Base-by-base conservation (phyloP, 2,797 vertebrate species). In the Strix occidentalis region DNA sequence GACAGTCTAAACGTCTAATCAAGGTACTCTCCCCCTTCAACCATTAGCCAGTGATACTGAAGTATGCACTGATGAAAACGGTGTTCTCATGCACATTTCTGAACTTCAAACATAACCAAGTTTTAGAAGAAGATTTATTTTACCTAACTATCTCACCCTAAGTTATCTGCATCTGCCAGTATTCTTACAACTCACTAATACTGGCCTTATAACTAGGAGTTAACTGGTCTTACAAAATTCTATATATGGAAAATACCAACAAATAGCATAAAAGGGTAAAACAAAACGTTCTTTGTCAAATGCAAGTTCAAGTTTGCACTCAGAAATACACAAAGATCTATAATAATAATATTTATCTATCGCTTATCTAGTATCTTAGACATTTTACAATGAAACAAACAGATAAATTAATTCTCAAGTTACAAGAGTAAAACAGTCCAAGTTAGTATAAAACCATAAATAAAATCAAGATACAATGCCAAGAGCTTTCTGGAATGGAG, bases 311-410 rank as follows among this genome's bases (percentile, higher is more conserved):
- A 97, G 94, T 94, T 97, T 97, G 95, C 91, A 94, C 97, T 93
- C 95, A 97, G 93, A 92, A 96, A 69, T 95, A 96, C 78, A 97
- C 95, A 97, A 92, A 96, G 91, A 94, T 95, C 94, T 84, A 80
- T 90, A 96, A 95, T 54, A 96, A 90, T 95, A 95, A 96, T 97
- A 96, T 96, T 96, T 96, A 93, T 91, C 81, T 90, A 45, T 93
- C 84, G 85, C 78, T 94, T 94, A 89, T 96, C 90, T 94, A 76
- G 75, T 78, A 91, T 94, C 87, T 80, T 78, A 94, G 76, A 95
- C 11, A 84, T 86, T 93, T 94, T 92, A 85, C 76, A 89, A 75
- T 56, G 45, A 95, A 91, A 94, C 63, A 58, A 95, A 95, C 90
- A 89, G 80, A 90, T 75, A 94, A 91, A 90, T 76, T 92, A 75